phyloP scores from a whole-genome alignment of 2,888 invertebrate genomes.

The Hemithea aestivaria region DNA sequence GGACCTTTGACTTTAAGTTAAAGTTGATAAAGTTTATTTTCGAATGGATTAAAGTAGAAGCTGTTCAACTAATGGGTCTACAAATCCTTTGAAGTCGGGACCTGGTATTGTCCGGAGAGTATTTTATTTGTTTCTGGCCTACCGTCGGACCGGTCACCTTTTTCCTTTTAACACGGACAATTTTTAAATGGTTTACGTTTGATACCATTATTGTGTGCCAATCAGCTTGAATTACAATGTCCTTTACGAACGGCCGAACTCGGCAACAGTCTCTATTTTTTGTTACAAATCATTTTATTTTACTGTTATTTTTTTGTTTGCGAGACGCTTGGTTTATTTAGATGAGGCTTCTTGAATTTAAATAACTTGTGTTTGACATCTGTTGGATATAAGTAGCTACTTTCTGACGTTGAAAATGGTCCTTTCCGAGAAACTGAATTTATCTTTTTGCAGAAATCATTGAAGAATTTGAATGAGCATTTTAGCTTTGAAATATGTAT shows the following conservation, averaged over 20 bases:
- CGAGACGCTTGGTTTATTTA: slow-evolving; percentile 69
- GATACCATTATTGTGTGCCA: slow-evolving; percentile 80
- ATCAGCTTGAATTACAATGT: slow-evolving; percentile 78
- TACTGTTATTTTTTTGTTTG: slow-evolving; percentile 50
- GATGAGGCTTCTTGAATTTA: slow-evolving; percentile 65
- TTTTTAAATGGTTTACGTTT: slow-evolving; percentile 77
- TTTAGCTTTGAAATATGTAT: no score
- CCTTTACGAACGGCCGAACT: slow-evolving; percentile 71
- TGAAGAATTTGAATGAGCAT: no score
- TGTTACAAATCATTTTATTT: slow-evolving; percentile 69
- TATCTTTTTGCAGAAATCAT: slow-evolving; percentile 13
- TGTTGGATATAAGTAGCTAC: slow-evolving; percentile 31
- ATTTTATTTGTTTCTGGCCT: slow-evolving; percentile 69
- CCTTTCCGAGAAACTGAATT: slow-evolving; percentile 19
- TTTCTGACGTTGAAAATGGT: slow-evolving; percentile 20
- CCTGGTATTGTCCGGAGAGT: slow-evolving; percentile 68
- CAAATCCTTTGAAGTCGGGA: slow-evolving; percentile 66
- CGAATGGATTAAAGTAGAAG: slow-evolving; percentile 22
- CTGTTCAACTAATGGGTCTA: slow-evolving; percentile 69
- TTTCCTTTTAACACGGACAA: slow-evolving; percentile 73
- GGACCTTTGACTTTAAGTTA: slow-evolving; percentile 22
- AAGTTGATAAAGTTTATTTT: slow-evolving; percentile 27
- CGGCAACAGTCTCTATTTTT: slow-evolving; percentile 66
- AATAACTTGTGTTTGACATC: slow-evolving; percentile 56
- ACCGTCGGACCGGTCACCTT: slow-evolving; percentile 53